Percentiles rank a stretch among this genome's conserved stretches.
Conservation (phyloP, 2,113 vertebrate species). For the Redunca redunca region DNA sequence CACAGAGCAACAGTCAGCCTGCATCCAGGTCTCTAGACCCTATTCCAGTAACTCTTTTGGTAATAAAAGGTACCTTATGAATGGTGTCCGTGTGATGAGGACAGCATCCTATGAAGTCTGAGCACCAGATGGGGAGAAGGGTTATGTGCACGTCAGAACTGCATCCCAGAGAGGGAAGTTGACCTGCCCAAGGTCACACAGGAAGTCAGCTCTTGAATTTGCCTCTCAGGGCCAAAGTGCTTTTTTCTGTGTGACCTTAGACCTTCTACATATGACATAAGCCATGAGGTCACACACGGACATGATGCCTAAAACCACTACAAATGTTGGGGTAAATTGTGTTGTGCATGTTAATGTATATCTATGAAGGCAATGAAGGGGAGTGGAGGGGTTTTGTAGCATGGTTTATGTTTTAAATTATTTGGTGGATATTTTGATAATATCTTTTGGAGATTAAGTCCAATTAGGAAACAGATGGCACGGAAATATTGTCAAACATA, state of each 20-base stretch:
- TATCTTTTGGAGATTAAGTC: slow-evolving; percentile 82
- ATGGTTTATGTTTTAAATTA: slow-evolving; percentile 4
- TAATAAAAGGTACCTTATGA: not conserved
- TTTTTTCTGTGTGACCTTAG: not conserved
- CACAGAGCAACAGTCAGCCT: not conserved
- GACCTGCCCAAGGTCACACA: not conserved
- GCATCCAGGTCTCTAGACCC: not conserved
- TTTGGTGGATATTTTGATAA: slow-evolving; percentile 77
- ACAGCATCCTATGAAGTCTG: not conserved
- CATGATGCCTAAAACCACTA: not conserved
- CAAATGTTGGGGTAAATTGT: not conserved
- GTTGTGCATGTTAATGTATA: not conserved
- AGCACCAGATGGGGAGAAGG: not conserved
- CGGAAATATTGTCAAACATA: slow-evolving; percentile 78
- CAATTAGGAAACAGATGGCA: slow-evolving; percentile 85
- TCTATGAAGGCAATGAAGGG: not conserved
- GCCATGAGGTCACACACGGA: not conserved
- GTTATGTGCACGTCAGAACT: not conserved
- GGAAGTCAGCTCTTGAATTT: not conserved
- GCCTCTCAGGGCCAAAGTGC: fast-evolving
- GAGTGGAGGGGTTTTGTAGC: not conserved
- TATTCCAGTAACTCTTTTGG: not conserved
- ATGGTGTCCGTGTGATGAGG: not conserved
- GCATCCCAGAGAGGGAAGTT: not conserved
- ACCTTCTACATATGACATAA: not conserved